A percentile compares a stretch with the other conserved stretches of the same genome.
These are phyloP conservation scores for Bombus confusus DNA, from an alignment of 1,140 invertebrate genomes.

Conservation along the genomic window DNA sequence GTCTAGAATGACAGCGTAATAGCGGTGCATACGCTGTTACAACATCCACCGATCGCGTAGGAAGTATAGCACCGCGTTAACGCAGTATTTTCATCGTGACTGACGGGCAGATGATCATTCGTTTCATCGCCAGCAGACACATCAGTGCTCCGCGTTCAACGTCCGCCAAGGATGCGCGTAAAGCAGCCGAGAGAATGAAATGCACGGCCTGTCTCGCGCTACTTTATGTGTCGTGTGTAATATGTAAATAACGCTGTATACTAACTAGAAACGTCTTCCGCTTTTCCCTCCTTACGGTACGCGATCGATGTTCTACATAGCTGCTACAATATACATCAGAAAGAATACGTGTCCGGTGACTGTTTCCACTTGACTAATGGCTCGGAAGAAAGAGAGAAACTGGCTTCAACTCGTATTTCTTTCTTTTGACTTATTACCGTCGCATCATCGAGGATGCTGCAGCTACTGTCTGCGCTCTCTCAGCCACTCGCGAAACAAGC, in stretches of 20 bases:
- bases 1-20: background rate
- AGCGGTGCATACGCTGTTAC: background rate
- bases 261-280: conserved; percentile 30
- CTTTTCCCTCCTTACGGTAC: background rate
- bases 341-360: conserved; percentile 2
- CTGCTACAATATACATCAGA: conserved; percentile 1
- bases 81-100: conserved; percentile 1
- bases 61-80: background rate
- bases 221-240: conserved; percentile 34
- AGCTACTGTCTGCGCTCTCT: background rate
- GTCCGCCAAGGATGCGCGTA: background rate
- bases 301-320: conserved; percentile 28
- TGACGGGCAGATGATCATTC: conserved; percentile 16
- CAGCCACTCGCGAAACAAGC: too few species aligned
- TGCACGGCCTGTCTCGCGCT: background rate
- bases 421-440: conserved; percentile 28
- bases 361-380: conserved; percentile 28
- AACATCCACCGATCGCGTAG: background rate
- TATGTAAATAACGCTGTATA: conserved; percentile 42
- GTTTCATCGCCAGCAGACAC: conserved; percentile 2
- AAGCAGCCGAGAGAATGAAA: conserved; percentile 29
- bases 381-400: background rate
- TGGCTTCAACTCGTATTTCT: background rate
- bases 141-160: background rate
- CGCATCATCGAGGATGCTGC: conserved; percentile 25